Evolutionary conservation across 1,140 invertebrate genomes (phyloP).

Genomic region (Camponotus pennsylvanicus): DNA sequence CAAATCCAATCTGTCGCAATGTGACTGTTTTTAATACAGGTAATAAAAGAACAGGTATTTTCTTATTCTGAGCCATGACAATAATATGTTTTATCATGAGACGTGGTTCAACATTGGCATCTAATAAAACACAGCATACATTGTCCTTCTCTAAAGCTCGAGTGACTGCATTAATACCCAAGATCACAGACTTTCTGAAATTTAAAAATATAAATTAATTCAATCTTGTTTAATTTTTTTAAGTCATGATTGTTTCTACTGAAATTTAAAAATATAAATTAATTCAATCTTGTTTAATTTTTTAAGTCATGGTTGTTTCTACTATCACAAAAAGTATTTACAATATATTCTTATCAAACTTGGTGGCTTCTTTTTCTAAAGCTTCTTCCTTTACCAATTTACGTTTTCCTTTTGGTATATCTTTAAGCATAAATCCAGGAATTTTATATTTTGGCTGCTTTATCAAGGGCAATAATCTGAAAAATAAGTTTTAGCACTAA

Average conservation of each 20-base stretch:
- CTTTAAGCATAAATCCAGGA: constrained; percentile 77
- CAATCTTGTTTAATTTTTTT: constrained; percentile 7
- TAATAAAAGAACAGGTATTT: constrained; percentile 79
- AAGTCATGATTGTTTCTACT: too few species aligned
- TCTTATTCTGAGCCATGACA: constrained; percentile 80
- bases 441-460: constrained; percentile 68
- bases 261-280: constrained; percentile 34
- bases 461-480: constrained; percentile 71
- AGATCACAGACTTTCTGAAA: constrained; percentile 77
- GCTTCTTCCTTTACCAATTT: constrained; percentile 65
- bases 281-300: not conserved
- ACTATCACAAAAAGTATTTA: constrained; percentile 49
- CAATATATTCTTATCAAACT: constrained; percentile 61
- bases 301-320: constrained; percentile 17
- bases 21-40: constrained; percentile 78
- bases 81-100: constrained; percentile 83
- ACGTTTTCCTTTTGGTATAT: constrained; percentile 79
- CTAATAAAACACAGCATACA: constrained; percentile 80
- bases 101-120: constrained; percentile 78
- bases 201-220: not conserved
- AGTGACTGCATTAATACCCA: constrained; percentile 83
- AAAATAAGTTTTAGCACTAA: constrained; percentile 37
- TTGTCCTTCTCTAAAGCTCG: constrained; percentile 79
- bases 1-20: constrained; percentile 77
- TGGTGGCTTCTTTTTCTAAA: constrained; percentile 30